Evolutionary conservation across 2,888 invertebrate genomes (phyloP).

Genomic region (Hetaerina titia): DNA sequence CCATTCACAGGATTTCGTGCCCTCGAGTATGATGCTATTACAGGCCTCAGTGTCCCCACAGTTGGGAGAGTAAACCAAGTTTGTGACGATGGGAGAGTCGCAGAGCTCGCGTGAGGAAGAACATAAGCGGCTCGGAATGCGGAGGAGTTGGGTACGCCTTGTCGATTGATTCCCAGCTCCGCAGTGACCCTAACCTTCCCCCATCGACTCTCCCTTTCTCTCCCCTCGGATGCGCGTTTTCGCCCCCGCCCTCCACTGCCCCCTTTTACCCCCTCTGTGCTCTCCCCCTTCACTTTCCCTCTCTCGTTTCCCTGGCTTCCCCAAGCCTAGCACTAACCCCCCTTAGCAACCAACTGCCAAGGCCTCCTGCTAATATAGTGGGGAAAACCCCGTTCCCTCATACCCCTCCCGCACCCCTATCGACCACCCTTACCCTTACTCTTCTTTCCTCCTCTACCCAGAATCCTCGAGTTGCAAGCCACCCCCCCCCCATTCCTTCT

Average conservation of each 20-base stretch:
- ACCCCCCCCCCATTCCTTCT: background rate
- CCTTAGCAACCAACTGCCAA: conserved; percentile 5
- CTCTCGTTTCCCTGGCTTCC: background rate
- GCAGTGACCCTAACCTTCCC: conserved; percentile 33
- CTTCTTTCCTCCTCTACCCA: background rate
- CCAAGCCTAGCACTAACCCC: background rate
- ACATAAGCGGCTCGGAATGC: background rate
- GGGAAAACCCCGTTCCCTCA: conserved; percentile 23
- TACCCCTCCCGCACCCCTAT: background rate
- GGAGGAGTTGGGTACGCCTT: background rate
- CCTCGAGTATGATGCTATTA: no score
- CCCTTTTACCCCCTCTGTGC: background rate
- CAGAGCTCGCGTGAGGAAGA: background rate
- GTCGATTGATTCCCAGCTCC: background rate
- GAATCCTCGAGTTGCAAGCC: background rate
- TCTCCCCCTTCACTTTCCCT: background rate
- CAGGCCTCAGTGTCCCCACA: no score
- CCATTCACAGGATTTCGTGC: no score
- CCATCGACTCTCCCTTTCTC: conserved; percentile 35
- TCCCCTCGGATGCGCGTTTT: background rate
- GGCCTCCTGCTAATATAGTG: background rate
- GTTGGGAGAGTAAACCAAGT: no score
- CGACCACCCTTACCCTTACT: background rate
- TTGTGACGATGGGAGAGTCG: background rate
- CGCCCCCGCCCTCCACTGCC: background rate